These are phyloP conservation scores for Karalla daura DNA, from an alignment of 2,797 vertebrate genomes.

Conservation along the genomic window DNA sequence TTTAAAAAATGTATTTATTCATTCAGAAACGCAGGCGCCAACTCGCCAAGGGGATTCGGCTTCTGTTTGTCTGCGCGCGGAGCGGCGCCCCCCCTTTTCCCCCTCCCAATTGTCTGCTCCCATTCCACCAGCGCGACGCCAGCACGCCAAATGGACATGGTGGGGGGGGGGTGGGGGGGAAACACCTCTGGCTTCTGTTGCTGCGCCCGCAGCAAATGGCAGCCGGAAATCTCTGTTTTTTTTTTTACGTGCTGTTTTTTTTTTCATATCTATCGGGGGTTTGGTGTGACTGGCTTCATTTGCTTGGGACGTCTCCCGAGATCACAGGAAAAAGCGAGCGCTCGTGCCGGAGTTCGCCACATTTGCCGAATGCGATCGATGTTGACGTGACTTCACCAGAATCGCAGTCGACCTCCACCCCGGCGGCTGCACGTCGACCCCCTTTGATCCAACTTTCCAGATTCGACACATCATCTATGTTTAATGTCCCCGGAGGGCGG, in stretches of 20 bases:
- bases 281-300: constrained; percentile 11
- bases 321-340: no score
- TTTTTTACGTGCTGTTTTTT: constrained; percentile 26
- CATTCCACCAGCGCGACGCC: constrained; percentile 20
- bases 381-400: constrained; percentile 30
- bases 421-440: background rate
- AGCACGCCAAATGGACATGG: no score
- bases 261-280: constrained; percentile 6
- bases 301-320: constrained; percentile 25
- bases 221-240: no score
- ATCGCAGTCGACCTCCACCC: constrained; percentile 23
- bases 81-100: constrained; percentile 4
- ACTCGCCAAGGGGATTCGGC: constrained; percentile 18
- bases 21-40: background rate
- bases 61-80: constrained; percentile 15
- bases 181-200: no score
- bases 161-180: no score
- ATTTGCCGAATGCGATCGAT: constrained; percentile 21
- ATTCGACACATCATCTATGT: constrained; percentile 28
- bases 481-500: constrained; percentile 14
- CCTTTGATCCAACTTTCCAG: constrained; percentile 6
- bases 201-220: no score
- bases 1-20: constrained; percentile 8
- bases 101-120: constrained; percentile 23
- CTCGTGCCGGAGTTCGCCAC: constrained; percentile 19